Percentiles rank a stretch among this genome's conserved stretches.
phyloP scores from a whole-genome alignment of 2,113 vertebrate species.

The Pterocles gutturalis region DNA sequence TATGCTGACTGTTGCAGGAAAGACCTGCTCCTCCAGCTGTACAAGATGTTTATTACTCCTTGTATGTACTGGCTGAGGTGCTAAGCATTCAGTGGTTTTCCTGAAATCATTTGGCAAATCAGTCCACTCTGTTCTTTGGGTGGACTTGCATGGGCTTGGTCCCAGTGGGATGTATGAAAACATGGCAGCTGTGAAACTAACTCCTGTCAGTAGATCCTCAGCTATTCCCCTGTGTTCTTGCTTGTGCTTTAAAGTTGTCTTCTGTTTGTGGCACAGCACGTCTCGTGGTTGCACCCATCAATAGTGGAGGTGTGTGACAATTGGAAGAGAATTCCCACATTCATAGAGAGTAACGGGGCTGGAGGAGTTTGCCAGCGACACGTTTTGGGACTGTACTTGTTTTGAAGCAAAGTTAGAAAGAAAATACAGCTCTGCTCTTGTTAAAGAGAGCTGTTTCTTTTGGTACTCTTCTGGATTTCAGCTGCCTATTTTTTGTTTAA shows the following conservation, averaged over 20 bases:
- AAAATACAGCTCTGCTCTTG: background rate
- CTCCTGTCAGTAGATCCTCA: background rate
- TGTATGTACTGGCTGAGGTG: background rate
- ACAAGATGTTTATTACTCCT: background rate
- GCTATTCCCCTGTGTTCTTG: rapidly evolving
- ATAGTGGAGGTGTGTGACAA: background rate
- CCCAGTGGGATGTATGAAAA: background rate
- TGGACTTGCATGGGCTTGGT: background rate
- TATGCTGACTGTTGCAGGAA: background rate
- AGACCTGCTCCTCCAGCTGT: background rate
- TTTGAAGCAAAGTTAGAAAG: background rate
- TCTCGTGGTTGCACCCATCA: background rate
- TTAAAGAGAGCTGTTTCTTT: background rate
- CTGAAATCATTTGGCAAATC: background rate
- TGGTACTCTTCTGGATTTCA: background rate
- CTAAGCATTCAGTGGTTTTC: background rate
- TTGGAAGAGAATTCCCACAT: background rate
- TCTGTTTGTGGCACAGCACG: background rate
- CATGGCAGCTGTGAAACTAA: background rate
- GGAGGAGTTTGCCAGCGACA: background rate
- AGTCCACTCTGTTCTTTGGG: background rate
- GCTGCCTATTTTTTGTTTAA: background rate
- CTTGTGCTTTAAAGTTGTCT: background rate
- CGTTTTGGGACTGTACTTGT: background rate
- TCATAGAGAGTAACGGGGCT: background rate